Conservation (phyloP, 2,797 vertebrate genomes). For the Phoxinus dragarum region DNA sequence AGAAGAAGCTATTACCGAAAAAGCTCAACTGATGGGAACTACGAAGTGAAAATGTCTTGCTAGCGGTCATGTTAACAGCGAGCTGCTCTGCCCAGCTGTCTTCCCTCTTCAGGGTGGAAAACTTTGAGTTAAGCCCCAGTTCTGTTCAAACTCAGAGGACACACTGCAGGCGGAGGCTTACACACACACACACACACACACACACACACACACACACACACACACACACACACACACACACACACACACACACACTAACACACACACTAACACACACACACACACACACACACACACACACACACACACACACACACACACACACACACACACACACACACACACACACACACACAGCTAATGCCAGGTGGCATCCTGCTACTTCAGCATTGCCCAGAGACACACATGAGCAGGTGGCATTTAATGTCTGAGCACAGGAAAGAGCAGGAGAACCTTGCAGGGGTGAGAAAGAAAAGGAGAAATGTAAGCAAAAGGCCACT, state of each 20-base stretch:
- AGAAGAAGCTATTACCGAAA: slow-evolving; percentile 21
- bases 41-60: slow-evolving; percentile 39
- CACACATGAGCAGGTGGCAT: slow-evolving; percentile 61
- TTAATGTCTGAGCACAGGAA: slow-evolving; percentile 56
- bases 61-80: slow-evolving; percentile 42
- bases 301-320: neutral
- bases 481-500: slow-evolving; percentile 30
- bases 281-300: slow-evolving; percentile 17
- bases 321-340: slow-evolving; percentile 40
- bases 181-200: slow-evolving; percentile 38
- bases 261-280: slow-evolving; percentile 10
- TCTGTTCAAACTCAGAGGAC: slow-evolving; percentile 50
- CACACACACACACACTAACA: slow-evolving; percentile 38
- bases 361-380: slow-evolving; percentile 63
- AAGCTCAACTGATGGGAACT: neutral
- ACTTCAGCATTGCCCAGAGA: slow-evolving; percentile 61
- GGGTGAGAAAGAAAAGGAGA: slow-evolving; percentile 23
- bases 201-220: slow-evolving; percentile 37
- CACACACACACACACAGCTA: slow-evolving; percentile 36
- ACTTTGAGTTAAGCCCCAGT: slow-evolving; percentile 58
- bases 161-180: slow-evolving; percentile 27
- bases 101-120: slow-evolving; percentile 51
- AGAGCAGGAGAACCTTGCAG: slow-evolving; percentile 33
- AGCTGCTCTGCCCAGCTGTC: slow-evolving; percentile 58
- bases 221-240: slow-evolving; percentile 25